Conservation (phyloP, 2,113 vertebrate species). For the Syrmaticus mikado region DNA sequence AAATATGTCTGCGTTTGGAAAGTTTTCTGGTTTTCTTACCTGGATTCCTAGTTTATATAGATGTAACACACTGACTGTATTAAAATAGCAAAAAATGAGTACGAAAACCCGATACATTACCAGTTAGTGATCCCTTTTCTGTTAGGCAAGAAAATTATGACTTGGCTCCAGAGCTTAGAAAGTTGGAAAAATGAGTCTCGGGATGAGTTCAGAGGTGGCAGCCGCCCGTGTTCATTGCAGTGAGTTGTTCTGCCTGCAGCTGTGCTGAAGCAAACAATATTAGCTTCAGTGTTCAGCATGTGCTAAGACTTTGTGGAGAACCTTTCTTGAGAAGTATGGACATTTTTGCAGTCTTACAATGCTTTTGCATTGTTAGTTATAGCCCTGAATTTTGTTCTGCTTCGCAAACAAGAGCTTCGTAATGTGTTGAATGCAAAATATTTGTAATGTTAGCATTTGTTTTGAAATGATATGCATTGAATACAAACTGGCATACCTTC, state of each 20-base stretch:
- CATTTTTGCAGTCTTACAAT: background rate
- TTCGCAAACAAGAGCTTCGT: background rate
- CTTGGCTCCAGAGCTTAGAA: background rate
- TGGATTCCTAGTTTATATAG: background rate
- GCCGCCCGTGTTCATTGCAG: background rate
- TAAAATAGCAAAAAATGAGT: background rate
- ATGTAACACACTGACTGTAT: background rate
- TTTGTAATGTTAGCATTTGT: background rate
- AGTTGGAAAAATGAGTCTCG: background rate
- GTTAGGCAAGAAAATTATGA: background rate
- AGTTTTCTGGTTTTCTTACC: background rate
- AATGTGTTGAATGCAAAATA: background rate
- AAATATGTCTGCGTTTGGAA: background rate
- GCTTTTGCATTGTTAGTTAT: background rate
- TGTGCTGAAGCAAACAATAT: background rate
- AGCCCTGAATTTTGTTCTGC: background rate
- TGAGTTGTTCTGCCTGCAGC: background rate
- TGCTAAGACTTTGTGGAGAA: background rate
- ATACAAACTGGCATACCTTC: background rate
- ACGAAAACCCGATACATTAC: background rate
- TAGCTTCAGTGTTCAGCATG: background rate
- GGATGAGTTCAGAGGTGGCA: background rate
- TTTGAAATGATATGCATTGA: background rate
- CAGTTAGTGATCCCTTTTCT: background rate
- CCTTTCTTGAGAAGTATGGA: background rate